Conservation (phyloP, 2,113 vertebrate species). For the Chaetura pelagica region DNA sequence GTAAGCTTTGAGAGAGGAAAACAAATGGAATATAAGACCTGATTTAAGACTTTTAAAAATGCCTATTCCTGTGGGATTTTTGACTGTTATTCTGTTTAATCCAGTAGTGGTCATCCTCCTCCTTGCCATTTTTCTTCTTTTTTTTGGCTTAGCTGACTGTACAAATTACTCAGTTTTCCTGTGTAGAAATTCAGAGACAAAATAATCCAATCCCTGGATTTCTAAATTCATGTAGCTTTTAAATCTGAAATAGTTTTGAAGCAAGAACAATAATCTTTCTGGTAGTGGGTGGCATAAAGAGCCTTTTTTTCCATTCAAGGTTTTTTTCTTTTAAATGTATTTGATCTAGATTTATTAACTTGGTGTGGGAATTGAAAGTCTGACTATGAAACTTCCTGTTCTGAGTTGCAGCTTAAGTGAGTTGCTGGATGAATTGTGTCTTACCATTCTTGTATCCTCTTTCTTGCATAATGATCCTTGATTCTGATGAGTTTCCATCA, state of each 20-base stretch:
- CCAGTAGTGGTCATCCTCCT: not conserved
- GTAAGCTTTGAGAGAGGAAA: not conserved
- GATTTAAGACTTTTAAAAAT: not conserved
- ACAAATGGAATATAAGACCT: not conserved
- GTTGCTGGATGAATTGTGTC: slow-evolving; percentile 20
- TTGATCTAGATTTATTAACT: slow-evolving; percentile 53
- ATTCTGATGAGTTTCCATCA: slow-evolving; percentile 36
- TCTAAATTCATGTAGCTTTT: slow-evolving; percentile 39
- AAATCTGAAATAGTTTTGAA: slow-evolving; percentile 39
- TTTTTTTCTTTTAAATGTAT: slow-evolving; percentile 23
- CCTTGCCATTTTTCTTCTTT: rapidly evolving
- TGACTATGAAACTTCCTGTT: slow-evolving; percentile 65
- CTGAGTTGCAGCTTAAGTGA: slow-evolving; percentile 45
- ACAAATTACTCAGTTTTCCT: slow-evolving; percentile 16
- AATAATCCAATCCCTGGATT: slow-evolving; percentile 2
- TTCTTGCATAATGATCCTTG: slow-evolving; percentile 35
- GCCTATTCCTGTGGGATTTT: not conserved
- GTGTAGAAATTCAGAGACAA: slow-evolving; percentile 11
- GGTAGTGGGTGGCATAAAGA: slow-evolving; percentile 53
- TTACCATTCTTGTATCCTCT: not conserved
- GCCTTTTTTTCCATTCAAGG: slow-evolving; percentile 44
- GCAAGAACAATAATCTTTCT: slow-evolving; percentile 43
- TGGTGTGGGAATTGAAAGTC: slow-evolving; percentile 66
- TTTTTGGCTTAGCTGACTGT: not conserved
- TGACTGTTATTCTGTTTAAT: not conserved